A percentile compares a stretch with the other conserved stretches of the same genome.
These are phyloP conservation scores for Melanotaenia duboulayi DNA, from an alignment of 2,113 vertebrate species.

Conservation along the genomic window DNA sequence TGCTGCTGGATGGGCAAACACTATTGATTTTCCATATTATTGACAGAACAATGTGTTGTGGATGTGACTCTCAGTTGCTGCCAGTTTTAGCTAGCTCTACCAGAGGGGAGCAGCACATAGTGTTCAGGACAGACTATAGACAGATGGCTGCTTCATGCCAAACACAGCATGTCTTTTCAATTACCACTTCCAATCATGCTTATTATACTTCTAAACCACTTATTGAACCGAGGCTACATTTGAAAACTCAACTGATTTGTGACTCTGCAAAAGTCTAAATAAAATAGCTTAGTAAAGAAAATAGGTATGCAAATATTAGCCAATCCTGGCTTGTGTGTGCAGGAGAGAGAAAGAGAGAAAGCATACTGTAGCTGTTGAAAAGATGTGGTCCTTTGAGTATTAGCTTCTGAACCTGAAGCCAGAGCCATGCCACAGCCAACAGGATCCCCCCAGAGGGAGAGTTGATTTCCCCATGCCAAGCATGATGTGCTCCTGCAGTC, in stretches of 20 bases:
- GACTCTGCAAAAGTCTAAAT: too few relatives aligned
- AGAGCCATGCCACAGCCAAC: slow-evolving; percentile 4
- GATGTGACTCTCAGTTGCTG: slow-evolving; percentile 21
- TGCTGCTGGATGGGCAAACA: slow-evolving; percentile 23
- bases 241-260: not conserved
- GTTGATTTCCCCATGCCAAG: slow-evolving; percentile 68
- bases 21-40: slow-evolving; percentile 34
- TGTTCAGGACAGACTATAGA: slow-evolving; percentile 9
- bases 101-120: slow-evolving; percentile 56
- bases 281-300: slow-evolving; percentile 4
- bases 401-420: slow-evolving; percentile 49
- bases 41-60: slow-evolving; percentile 42
- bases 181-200: not conserved
- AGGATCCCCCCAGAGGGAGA: slow-evolving; percentile 25
- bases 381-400: not conserved
- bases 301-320: not conserved
- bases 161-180: slow-evolving; percentile 19
- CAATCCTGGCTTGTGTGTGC: not conserved
- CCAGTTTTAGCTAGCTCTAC: slow-evolving; percentile 34
- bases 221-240: not conserved
- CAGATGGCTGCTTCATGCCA: slow-evolving; percentile 21
- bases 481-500: slow-evolving; percentile 18
- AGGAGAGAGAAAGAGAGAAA: not conserved
- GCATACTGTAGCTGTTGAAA: not conserved
- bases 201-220: not conserved